Evolutionary conservation across 1,140 invertebrate genomes (phyloP).

Genomic region (Bombyx mori): DNA sequence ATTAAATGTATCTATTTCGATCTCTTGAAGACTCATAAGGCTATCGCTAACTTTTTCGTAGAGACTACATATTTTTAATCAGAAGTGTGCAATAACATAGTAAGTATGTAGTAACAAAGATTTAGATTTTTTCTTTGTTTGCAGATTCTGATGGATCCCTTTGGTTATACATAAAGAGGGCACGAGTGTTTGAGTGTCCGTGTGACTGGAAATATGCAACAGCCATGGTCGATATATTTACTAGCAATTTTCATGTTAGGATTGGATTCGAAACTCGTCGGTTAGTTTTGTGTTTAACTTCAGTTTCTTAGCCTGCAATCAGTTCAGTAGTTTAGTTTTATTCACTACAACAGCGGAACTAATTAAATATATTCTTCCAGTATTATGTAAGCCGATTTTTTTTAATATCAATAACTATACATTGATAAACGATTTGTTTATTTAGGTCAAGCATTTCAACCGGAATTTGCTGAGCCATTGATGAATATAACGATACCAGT

Average conservation of each 20-base stretch:
- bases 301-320: neutral
- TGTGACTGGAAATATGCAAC: slow-evolving; percentile 44
- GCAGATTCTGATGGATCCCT: slow-evolving; percentile 34
- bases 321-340: neutral
- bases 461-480: slow-evolving; percentile 86
- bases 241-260: slow-evolving; percentile 51
- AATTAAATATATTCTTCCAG: neutral
- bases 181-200: slow-evolving; percentile 8
- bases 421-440: slow-evolving; percentile 3
- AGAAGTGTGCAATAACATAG: neutral
- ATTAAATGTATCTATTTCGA: too few species aligned
- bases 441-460: slow-evolving; percentile 81
- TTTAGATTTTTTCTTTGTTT: slow-evolving; percentile 13
- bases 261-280: slow-evolving; percentile 52
- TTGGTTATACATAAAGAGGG: slow-evolving; percentile 23
- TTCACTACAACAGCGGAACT: neutral
- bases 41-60: neutral
- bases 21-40: neutral
- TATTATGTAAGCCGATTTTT: too few species aligned
- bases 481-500: slow-evolving; percentile 87
- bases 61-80: neutral
- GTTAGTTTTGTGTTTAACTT: slow-evolving; percentile 23
- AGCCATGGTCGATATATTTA: slow-evolving; percentile 50
- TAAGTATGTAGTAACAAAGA: too few species aligned
- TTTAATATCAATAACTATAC: neutral